A percentile compares a stretch with the other conserved stretches of the same genome.
These are phyloP conservation scores for Seriola aureovittata DNA, from an alignment of 2,113 vertebrate species.

Conservation along the genomic window DNA sequence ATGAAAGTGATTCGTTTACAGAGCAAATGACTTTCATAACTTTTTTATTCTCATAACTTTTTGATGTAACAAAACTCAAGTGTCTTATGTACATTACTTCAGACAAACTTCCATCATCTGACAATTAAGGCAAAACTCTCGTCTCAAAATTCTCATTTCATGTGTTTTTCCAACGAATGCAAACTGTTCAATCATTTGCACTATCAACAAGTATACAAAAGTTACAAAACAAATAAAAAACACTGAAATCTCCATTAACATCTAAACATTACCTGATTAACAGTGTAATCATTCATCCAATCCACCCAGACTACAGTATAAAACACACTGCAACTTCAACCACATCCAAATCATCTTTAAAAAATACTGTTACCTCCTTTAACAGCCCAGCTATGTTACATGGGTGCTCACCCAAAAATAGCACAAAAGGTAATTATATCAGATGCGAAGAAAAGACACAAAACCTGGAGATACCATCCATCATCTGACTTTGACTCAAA, in stretches of 20 bases:
- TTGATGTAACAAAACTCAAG: constrained; percentile 34
- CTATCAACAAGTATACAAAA: constrained; percentile 52
- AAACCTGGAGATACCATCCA: constrained; percentile 23
- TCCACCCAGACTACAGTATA: constrained; percentile 42
- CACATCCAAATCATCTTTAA: constrained; percentile 15
- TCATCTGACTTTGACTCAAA: constrained; percentile 33
- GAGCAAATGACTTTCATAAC: constrained; percentile 19
- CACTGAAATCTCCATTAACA: neutral
- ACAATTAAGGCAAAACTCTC: constrained; percentile 11
- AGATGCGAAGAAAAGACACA: constrained; percentile 11
- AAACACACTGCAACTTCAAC: constrained; percentile 7
- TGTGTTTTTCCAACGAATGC: constrained; percentile 14
- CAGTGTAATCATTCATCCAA: constrained; percentile 36
- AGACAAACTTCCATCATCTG: neutral
- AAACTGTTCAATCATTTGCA: constrained; percentile 21
- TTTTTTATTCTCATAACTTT: constrained; percentile 62
- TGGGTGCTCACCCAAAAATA: neutral
- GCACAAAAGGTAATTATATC: constrained; percentile 22
- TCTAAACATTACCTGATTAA: constrained; percentile 8
- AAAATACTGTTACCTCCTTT: constrained; percentile 29
- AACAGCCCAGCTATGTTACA: constrained; percentile 21
- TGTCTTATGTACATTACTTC: constrained; percentile 51
- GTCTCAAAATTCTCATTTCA: neutral
- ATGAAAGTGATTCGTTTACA: neutral
- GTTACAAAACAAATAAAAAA: constrained; percentile 40